These are phyloP conservation scores for Andrena bicolor DNA, from an alignment of 2,888 invertebrate genomes.

Conservation along the genomic window DNA sequence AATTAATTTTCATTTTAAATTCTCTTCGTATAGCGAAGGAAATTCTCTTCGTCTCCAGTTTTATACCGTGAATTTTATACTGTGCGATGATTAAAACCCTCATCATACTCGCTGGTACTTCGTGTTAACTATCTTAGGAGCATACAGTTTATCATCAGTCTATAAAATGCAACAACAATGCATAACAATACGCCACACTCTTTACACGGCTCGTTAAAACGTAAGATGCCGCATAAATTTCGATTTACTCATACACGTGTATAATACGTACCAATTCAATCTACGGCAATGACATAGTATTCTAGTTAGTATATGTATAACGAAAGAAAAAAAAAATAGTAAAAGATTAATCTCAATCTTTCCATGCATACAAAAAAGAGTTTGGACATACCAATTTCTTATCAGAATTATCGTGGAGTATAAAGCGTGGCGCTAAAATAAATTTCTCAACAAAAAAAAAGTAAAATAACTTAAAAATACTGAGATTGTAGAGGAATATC, in stretches of 20 bases:
- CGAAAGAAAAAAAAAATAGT: slow-evolving; percentile 27
- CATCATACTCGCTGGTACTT: slow-evolving; percentile 27
- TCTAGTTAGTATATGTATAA: slow-evolving; percentile 25
- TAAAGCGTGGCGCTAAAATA: slow-evolving; percentile 78
- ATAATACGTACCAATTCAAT: slow-evolving; percentile 51
- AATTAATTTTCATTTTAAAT: slow-evolving; percentile 19
- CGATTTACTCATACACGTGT: slow-evolving; percentile 29
- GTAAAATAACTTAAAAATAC: slow-evolving; percentile 76
- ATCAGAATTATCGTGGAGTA: slow-evolving; percentile 56
- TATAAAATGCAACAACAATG: slow-evolving; percentile 79
- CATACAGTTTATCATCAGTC: slow-evolving; percentile 74
- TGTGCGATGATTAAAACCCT: slow-evolving; percentile 11
- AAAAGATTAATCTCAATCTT: slow-evolving; percentile 55
- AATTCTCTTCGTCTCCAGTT: slow-evolving; percentile 1
- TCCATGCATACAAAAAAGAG: slow-evolving; percentile 44
- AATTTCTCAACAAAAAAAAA: slow-evolving; percentile 76
- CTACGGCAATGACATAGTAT: slow-evolving; percentile 18
- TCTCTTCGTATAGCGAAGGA: slow-evolving; percentile 10
- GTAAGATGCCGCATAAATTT: slow-evolving; percentile 54
- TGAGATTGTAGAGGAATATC: slow-evolving; percentile 68
- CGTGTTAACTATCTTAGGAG: slow-evolving; percentile 53
- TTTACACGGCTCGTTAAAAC: slow-evolving; percentile 47
- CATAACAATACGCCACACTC: slow-evolving; percentile 79
- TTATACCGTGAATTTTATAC: slow-evolving; percentile 26
- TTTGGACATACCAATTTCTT: slow-evolving; percentile 43